Percentiles rank a stretch among this genome's conserved stretches.
Conservation (phyloP, 2,888 invertebrate species). For the Orgyia antiqua region DNA sequence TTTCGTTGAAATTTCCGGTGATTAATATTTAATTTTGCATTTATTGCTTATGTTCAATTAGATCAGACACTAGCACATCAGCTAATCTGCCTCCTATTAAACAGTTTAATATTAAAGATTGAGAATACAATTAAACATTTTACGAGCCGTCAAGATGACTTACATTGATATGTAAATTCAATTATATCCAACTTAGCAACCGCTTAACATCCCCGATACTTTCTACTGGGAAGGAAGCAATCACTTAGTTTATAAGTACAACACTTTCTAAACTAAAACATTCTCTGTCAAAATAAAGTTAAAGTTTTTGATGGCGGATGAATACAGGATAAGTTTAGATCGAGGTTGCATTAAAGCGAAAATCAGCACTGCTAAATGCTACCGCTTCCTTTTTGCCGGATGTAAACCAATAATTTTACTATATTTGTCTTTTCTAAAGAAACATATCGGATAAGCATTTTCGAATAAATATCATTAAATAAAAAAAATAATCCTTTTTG, state of each 20-base stretch:
- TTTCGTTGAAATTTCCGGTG: no score
- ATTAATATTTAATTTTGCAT: no score
- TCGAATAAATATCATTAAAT: no score
- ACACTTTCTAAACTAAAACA: constrained; percentile 36
- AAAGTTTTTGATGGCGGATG: constrained; percentile 12
- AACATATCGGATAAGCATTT: no score
- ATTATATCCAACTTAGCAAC: constrained; percentile 14
- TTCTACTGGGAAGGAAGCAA: constrained; percentile 46
- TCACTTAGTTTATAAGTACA: constrained; percentile 25
- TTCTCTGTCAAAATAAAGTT: constrained; percentile 12
- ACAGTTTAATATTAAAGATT: constrained; percentile 1
- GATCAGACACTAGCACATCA: no score
- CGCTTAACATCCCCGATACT: constrained; percentile 29
- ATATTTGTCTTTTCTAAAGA: no score
- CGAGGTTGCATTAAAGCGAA: neutral
- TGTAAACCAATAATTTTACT: no score
- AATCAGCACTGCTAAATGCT: neutral
- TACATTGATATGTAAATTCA: constrained; percentile 28
- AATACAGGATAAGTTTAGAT: constrained; percentile 13
- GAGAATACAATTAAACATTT: constrained; percentile 13
- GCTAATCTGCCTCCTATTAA: no score
- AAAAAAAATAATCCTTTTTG: no score
- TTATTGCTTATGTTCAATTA: no score
- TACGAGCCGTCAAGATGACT: constrained; percentile 20
- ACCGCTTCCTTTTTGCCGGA: neutral